Evolutionary conservation across 2,888 invertebrate species (phyloP).

Genomic region (Candidula unifasciata): DNA sequence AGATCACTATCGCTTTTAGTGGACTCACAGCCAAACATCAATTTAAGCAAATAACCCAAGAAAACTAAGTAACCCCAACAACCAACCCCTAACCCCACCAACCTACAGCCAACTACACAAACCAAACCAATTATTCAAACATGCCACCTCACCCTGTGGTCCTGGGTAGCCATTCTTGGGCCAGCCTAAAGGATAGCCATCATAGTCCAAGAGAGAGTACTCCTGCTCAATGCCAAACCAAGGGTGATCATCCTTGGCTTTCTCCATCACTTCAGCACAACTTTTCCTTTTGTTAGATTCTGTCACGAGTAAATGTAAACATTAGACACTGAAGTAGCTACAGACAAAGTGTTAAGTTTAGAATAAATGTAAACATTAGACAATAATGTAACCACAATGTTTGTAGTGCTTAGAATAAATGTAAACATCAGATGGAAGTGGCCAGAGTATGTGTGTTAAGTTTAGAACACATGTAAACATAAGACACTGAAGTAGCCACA

Average conservation of each 20-base stretch:
- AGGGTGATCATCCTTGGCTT: slow-evolving; percentile 76
- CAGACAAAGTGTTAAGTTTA: too few species aligned
- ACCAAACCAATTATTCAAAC: too few species aligned
- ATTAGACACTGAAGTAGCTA: neutral
- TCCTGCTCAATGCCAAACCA: slow-evolving; percentile 82
- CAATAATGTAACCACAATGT: too few species aligned
- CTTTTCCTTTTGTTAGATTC: slow-evolving; percentile 78
- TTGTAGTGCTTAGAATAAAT: too few species aligned
- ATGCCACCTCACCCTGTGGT: slow-evolving; percentile 69
- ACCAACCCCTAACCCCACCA: too few species aligned
- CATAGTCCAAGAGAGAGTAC: slow-evolving; percentile 79
- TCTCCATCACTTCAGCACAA: slow-evolving; percentile 79
- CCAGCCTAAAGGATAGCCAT: slow-evolving; percentile 77
- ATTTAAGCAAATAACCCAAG: too few species aligned
- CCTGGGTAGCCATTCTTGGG: slow-evolving; percentile 76
- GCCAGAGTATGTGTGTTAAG: too few species aligned
- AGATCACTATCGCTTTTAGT: neutral
- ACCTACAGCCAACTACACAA: neutral
- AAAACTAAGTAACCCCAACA: too few species aligned
- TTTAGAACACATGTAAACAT: too few species aligned
- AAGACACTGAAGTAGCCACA: too few species aligned
- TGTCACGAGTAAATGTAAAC: slow-evolving; percentile 51
- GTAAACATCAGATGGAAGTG: too few species aligned
- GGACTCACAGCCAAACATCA: neutral
- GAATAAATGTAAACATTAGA: too few species aligned